phyloP scores from a whole-genome alignment of 2,113 vertebrate genomes.

The Tapirus terrestris region DNA sequence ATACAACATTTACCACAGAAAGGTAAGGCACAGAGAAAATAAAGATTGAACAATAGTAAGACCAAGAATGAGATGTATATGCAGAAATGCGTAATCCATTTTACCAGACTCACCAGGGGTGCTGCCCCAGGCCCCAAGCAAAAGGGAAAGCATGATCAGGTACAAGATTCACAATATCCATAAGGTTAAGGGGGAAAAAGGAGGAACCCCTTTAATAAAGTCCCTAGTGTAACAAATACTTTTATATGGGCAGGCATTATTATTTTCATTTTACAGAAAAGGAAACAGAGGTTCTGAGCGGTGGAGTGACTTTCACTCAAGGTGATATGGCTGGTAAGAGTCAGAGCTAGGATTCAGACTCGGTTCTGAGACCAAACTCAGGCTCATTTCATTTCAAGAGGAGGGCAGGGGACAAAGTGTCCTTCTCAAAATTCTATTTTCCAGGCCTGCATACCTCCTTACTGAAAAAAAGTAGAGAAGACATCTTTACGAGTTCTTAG shows the following conservation, averaged over 20 bases:
- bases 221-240: background rate
- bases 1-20: background rate
- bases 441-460: background rate
- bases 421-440: background rate
- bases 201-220: background rate
- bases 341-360: background rate
- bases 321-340: background rate
- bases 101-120: background rate
- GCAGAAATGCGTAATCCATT: background rate
- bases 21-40: background rate
- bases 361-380: background rate
- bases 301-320: background rate
- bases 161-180: background rate
- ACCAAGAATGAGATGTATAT: background rate
- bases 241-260: background rate
- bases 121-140: background rate
- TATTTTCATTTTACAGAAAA: conserved; percentile 20
- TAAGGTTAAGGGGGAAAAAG: background rate
- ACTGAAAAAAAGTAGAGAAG: background rate
- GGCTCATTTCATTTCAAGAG: background rate
- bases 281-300: background rate
- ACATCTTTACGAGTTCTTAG: background rate
- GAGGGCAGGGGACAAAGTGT: background rate
- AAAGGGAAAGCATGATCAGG: background rate
- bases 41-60: background rate